Conservation (phyloP, 2,888 invertebrate species). For the Drosophila affinis region DNA sequence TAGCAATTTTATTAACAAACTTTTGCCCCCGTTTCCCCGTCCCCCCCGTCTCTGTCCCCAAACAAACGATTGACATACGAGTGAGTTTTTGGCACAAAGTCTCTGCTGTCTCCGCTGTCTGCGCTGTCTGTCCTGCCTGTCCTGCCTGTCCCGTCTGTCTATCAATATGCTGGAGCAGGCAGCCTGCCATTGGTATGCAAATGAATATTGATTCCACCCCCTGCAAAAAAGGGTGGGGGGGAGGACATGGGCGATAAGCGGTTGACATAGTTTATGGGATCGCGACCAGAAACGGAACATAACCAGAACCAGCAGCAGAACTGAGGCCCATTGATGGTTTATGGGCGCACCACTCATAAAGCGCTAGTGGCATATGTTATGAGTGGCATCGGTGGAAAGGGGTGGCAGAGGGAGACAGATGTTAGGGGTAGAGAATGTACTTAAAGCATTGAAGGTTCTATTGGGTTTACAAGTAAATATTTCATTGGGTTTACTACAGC, state of each 20-base stretch:
- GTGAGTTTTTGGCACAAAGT: constrained; percentile 24
- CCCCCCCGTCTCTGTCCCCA: constrained; percentile 24
- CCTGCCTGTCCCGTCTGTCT: constrained; percentile 11
- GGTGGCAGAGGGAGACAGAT: constrained; percentile 4
- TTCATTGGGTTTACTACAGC: background rate
- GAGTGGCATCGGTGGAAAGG: background rate
- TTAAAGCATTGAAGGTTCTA: background rate
- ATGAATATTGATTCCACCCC: constrained; percentile 65
- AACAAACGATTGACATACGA: constrained; percentile 69
- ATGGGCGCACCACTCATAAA: constrained; percentile 44
- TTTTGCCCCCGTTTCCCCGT: constrained; percentile 54
- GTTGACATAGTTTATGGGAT: constrained; percentile 63
- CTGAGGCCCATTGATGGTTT: constrained; percentile 41
- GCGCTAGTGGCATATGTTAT: constrained; percentile 43
- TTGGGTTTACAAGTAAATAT: background rate
- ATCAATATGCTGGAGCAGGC: constrained; percentile 48
- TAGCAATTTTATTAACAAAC: constrained; percentile 71
- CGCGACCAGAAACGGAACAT: constrained; percentile 21
- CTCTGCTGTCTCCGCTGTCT: constrained; percentile 6
- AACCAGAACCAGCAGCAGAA: constrained; percentile 18
- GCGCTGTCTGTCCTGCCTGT: constrained; percentile 2
- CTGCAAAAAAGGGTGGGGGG: background rate
- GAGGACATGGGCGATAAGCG: constrained; percentile 72
- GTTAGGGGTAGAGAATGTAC: background rate
- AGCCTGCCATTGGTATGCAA: constrained; percentile 68